Evolutionary conservation across 2,797 vertebrate species (phyloP), one percentile per base, ranked within the genome.

Genomic region (Thunnus albacares): DNA sequence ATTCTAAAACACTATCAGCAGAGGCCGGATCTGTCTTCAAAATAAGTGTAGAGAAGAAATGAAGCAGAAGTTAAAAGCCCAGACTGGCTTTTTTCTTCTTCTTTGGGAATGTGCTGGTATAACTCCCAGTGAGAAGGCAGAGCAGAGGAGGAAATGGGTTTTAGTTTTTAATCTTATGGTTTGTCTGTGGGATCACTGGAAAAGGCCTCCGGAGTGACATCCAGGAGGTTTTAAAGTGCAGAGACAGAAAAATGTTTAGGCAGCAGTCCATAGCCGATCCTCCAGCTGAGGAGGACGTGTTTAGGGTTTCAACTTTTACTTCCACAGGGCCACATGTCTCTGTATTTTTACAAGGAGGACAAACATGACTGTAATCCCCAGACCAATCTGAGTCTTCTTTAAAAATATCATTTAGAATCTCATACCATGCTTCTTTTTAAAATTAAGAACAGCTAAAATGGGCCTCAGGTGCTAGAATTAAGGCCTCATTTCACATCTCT

Each of bases 91-190:
- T 10, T 56, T 70, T 30, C 8, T 47, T 17, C 3, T n/a, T 60
- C 15, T 58, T n/a, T 30, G n/a, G n/a, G 20, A 18, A 22, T 68
- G 55, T 17, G 10, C 65, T 67, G 45, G 35, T 53, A 17, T 22
- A 30, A 30, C 59, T 71, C 55, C 49, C 56, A 28, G 11, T 47
- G 65, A 71, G 67, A 3, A 24, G 30, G 57, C 52, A 56, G 68
- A 73, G 65, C 61, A 22, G 56, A 69, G 30, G 61, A 75, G 58
- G 60, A 73, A 67, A 71, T 52, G 26, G 60, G 4, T 79, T 83
- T 88, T 18, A 75, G 41, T 64, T 73, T 74, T 73, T 65, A 79
- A 81, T 83, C 55, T 80, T n/a, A 33, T 5, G 43, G 18, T 74
- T 77, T 64, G 66, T 81, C 71, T 60, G 24, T 56, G 61, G 20